A percentile compares a stretch with the other conserved stretches of the same genome.
Evolutionary conservation across 2,797 vertebrate genomes (phyloP).

Genomic region (Eurystomus glaucurus): DNA sequence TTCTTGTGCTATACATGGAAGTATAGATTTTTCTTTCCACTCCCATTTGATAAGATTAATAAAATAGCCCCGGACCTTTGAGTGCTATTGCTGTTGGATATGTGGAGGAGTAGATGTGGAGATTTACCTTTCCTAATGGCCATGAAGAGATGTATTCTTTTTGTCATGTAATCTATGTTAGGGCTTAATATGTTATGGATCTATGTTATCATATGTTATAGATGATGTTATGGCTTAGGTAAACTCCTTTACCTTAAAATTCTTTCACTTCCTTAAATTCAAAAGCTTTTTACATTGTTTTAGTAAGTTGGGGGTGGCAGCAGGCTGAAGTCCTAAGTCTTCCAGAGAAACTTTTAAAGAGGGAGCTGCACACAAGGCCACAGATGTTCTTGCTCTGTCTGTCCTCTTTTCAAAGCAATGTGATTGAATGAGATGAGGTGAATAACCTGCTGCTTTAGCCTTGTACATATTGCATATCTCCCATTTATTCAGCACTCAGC

Average conservation of each 20-base stretch:
- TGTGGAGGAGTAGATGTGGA: neutral
- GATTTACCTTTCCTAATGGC: neutral
- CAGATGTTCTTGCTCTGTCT: neutral
- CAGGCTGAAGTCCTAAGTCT: neutral
- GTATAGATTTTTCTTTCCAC: neutral
- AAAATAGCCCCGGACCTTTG: neutral
- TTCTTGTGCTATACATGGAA: neutral
- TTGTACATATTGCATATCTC: neutral
- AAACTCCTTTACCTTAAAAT: neutral
- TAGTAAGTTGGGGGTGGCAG: neutral
- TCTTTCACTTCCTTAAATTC: neutral
- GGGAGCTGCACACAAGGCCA: neutral
- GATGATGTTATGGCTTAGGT: neutral
- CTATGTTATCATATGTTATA: neutral
- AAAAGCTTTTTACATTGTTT: neutral
- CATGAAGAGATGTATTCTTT: neutral
- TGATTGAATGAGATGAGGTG: neutral
- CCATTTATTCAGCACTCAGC: neutral
- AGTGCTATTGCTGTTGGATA: neutral
- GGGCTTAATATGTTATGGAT: neutral
- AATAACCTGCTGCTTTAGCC: neutral
- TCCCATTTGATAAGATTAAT: neutral
- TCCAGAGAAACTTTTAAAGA: neutral
- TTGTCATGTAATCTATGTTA: neutral
- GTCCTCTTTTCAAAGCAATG: neutral